Evolutionary conservation across 2,797 vertebrate genomes (phyloP), one percentile per base, ranked within the genome.

Genomic region (Scarus forsteni): DNA sequence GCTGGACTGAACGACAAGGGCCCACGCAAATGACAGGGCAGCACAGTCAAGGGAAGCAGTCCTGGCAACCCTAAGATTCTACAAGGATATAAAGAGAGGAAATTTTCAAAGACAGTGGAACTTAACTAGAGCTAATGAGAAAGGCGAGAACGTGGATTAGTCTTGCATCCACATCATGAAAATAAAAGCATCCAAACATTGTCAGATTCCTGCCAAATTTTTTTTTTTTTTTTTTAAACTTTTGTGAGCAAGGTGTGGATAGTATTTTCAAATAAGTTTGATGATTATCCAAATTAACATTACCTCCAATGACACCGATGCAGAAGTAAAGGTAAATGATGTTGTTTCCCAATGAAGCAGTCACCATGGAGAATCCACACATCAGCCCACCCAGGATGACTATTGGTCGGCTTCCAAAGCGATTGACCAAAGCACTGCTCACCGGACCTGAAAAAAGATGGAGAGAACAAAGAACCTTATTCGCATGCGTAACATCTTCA

Each of bases 241-340:
- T n/a, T n/a, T n/a, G n/a, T n/a, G n/a, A n/a, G n/a, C n/a, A n/a
- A n/a, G n/a, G n/a, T n/a, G n/a, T n/a, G n/a, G n/a, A n/a, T n/a
- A n/a, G n/a, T n/a, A n/a, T n/a, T n/a, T n/a, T n/a, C n/a, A n/a
- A n/a, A n/a, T n/a, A n/a, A n/a, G n/a, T n/a, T n/a, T 27, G 27
- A 38, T 55, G 66, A 3, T 36, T 12, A 63, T n/a, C 3, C 5
- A 55, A 18, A 8, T n/a, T 13, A 6, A 70, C 65, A 16, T 3
- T 94, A 97, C 95, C 96, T 92, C 94, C 96, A 77, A 96, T 86
- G 79, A 96, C 60, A 64, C 96, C 95, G 44, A 94, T 87, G 8
- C 89, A 95, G 60, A 96, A 76, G 85, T 96, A 96, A 60, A 96
- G 90, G 87, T 93, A 93, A 70, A 94, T 50, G 69, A 96, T 95